Evolutionary conservation across 2,797 vertebrate genomes (phyloP), one percentile per base, ranked within the genome.

Genomic region (Cygnus olor): DNA sequence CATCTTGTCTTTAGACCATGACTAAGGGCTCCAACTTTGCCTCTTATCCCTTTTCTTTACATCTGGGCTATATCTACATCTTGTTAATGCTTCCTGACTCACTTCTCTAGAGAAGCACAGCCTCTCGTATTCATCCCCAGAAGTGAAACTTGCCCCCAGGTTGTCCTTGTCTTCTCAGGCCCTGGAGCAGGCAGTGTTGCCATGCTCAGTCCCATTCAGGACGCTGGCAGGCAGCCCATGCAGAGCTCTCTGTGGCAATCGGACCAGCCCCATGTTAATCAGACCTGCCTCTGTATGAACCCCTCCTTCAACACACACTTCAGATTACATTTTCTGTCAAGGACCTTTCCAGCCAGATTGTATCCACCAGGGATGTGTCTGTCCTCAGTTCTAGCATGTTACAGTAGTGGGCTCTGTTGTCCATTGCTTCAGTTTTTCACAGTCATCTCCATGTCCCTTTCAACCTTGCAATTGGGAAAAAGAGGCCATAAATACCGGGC

Each of bases 281-380:
- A 53, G n/a, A 58, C n/a, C n/a, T 40, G 16, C 25, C 58, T 27
- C 30, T 54, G 34, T 47, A 14, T 10, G 53, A 60, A 82, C 32
- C 14, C 10, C 34, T 27, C 15, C 61, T 53, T 42, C 53, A 60
- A 14, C 10, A 17, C 0, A 0, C 12, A 34, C 25, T 47, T 65
- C 0, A 1, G 11, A 34, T 17, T 58, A 7, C 2, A 3, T 58
- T 72, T 82, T 60, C 58, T 72, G 47, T 56, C 40, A 42, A 60
- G 53, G 21, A 82, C 18, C 10, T 87, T 71, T 53, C 57, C 38
- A 65, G 44, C 9, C 18, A 36, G 7, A 15, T 22, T 65, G 10
- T 60, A 36, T 49, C n/a, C 21, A 54, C 38, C 18, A 54, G 38
- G 10, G 11, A 68, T 47, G 25, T 3, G 4, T 45, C 6, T 81